A percentile compares a stretch with the other conserved stretches of the same genome.
Evolutionary conservation across 2,113 vertebrate genomes (phyloP).

Genomic region (Vulpes ferrilata): DNA sequence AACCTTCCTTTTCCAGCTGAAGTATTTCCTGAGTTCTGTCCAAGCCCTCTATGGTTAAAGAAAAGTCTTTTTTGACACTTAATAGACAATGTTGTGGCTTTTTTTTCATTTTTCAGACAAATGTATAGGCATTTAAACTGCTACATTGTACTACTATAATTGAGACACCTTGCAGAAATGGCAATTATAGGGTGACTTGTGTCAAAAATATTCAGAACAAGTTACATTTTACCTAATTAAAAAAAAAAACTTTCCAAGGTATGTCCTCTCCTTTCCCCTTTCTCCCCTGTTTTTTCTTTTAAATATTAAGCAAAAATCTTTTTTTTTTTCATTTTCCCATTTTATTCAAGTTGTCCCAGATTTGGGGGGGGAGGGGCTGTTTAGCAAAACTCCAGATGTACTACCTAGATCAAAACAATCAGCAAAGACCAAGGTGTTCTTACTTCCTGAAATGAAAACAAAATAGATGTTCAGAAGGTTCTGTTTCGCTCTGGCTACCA

Average conservation of each 20-base stretch:
- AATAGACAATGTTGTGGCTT: constrained; percentile 85
- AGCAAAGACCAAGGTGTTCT: neutral
- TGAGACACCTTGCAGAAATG: constrained; percentile 82
- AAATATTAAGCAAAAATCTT: constrained; percentile 33
- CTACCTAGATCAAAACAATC: neutral
- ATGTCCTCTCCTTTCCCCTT: neutral
- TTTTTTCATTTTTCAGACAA: constrained; percentile 83
- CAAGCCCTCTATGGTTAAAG: constrained; percentile 85
- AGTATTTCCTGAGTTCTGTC: constrained; percentile 88
- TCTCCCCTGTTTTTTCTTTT: neutral
- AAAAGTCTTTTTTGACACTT: constrained; percentile 88
- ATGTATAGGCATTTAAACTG: constrained; percentile 83
- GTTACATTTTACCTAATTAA: constrained; percentile 76
- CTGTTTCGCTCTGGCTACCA: constrained; percentile 42
- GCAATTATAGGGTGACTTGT: constrained; percentile 80
- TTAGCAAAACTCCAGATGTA: neutral
- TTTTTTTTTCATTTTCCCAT: neutral
- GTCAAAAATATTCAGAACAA: constrained; percentile 82
- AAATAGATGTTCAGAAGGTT: neutral
- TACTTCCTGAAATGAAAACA: constrained; percentile 14
- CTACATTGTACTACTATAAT: constrained; percentile 77
- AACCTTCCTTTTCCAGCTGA: constrained; percentile 88
- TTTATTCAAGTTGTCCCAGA: constrained; percentile 8
- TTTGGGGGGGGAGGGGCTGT: neutral
- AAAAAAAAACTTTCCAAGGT: constrained; percentile 61